A percentile compares a stretch with the other conserved stretches of the same genome.
Evolutionary conservation across 2,888 invertebrate species (phyloP).

Genomic region (Drosophila setosimentum): DNA sequence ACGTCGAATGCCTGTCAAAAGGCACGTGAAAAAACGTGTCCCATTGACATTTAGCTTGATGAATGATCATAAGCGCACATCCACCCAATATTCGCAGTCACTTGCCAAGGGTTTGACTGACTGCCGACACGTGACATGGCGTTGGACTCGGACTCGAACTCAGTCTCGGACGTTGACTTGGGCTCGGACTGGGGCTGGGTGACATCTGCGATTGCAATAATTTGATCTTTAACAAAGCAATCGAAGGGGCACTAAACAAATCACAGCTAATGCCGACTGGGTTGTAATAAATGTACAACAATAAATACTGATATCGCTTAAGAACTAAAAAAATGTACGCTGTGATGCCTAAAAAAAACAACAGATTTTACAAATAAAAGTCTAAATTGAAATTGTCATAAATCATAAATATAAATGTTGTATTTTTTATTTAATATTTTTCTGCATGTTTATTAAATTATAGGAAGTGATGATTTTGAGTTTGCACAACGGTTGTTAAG

Average conservation of each 20-base stretch:
- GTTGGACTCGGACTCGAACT: not conserved
- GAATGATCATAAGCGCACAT: conserved; percentile 66
- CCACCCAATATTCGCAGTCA: conserved; percentile 34
- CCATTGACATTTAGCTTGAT: conserved; percentile 79
- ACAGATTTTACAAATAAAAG: not conserved
- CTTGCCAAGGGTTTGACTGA: conserved; percentile 64
- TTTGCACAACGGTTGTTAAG: not conserved
- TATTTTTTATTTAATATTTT: not conserved
- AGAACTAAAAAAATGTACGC: not conserved
- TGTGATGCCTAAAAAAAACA: not conserved
- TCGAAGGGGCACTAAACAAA: not conserved
- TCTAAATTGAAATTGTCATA: not conserved
- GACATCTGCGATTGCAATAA: conserved; percentile 37
- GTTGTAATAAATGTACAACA: not conserved
- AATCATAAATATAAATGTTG: not conserved
- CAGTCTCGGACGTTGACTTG: not conserved
- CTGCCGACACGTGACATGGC: conserved; percentile 74
- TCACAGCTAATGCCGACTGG: not conserved
- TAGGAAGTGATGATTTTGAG: not conserved
- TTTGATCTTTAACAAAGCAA: conserved; percentile 27
- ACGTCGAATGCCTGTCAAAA: conserved; percentile 65
- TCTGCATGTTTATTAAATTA: not conserved
- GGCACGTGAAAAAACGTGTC: conserved; percentile 79
- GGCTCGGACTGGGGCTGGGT: conserved; percentile 8
- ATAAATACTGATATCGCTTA: not conserved